Percentiles rank a stretch among this genome's conserved stretches.
phyloP scores from a whole-genome alignment of 2,797 vertebrate genomes.

The Coccyzus lansbergi region DNA sequence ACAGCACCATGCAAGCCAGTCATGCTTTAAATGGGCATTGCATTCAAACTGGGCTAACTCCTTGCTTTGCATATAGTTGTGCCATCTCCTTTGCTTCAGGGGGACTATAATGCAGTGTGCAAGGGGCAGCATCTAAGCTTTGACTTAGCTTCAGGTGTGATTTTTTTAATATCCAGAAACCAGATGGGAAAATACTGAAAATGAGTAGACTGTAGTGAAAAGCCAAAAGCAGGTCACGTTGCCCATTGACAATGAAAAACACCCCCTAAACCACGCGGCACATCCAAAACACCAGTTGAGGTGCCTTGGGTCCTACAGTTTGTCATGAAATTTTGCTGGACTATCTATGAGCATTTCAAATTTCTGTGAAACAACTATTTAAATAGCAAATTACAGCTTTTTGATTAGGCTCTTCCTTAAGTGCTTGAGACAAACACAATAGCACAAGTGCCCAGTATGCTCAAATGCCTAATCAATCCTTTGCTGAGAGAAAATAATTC shows the following conservation, averaged over 20 bases:
- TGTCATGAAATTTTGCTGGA: not conserved
- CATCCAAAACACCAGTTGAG: not conserved
- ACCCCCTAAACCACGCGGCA: not conserved
- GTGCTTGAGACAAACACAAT: constrained; percentile 55
- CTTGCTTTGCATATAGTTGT: not conserved
- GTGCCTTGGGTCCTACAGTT: not conserved
- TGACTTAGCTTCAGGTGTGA: not conserved
- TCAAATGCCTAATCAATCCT: constrained; percentile 68
- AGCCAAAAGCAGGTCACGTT: not conserved
- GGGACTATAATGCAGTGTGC: not conserved
- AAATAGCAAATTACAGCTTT: constrained; percentile 65
- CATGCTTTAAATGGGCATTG: not conserved
- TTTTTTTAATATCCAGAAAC: not conserved
- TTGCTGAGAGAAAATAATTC: constrained; percentile 73
- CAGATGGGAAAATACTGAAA: not conserved
- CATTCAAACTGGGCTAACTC: not conserved
- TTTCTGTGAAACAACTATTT: constrained; percentile 36
- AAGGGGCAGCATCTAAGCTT: not conserved
- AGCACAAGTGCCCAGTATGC: constrained; percentile 52
- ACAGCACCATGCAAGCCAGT: not conserved
- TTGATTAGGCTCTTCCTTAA: constrained; percentile 61
- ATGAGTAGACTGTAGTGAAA: not conserved
- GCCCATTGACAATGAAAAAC: not conserved
- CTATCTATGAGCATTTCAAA: constrained; percentile 4
- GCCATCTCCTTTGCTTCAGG: not conserved